Percentiles rank a stretch among this genome's conserved stretches.
Evolutionary conservation across 2,797 vertebrate genomes (phyloP).

Genomic region (Hyperoplus lanceolatus): DNA sequence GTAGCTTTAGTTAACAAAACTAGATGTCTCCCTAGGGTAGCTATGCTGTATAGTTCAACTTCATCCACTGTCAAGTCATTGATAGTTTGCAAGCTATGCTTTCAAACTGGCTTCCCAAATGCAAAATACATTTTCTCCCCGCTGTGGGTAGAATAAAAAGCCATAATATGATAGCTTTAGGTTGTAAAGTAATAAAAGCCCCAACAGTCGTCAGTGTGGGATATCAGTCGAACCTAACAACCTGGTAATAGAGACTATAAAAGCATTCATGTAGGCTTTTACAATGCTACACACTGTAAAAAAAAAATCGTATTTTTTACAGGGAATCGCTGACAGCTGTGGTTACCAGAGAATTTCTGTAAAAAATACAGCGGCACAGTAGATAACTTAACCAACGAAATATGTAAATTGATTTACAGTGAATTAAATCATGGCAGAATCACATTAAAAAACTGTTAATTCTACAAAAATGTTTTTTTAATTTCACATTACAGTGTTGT

Average conservation of each 20-base stretch:
- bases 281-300: not conserved
- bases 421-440: conserved; percentile 8
- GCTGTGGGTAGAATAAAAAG: conserved; percentile 38
- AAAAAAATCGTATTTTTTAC: not conserved
- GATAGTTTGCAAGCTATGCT: conserved; percentile 39
- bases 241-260: conserved; percentile 11
- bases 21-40: not conserved
- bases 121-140: conserved; percentile 40
- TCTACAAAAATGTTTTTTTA: not conserved
- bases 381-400: conserved; percentile 9
- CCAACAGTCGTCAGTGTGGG: not conserved
- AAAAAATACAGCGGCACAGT: conserved; percentile 22
- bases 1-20: conserved; percentile 2
- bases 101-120: conserved; percentile 34
- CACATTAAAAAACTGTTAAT: conserved; percentile 7
- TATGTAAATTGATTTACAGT: conserved; percentile 34
- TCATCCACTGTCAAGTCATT: conserved; percentile 35
- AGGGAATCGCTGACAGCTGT: too few relatives aligned
- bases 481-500: not conserved
- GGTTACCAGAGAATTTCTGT: conserved; percentile 35
- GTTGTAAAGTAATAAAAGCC: conserved; percentile 40
- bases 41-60: conserved; percentile 30
- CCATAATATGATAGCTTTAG: conserved; percentile 17
- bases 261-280: not conserved
- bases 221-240: conserved; percentile 21